Evolutionary conservation across 2,113 vertebrate species (phyloP).

Genomic region (Heterotilapia buettikoferi): DNA sequence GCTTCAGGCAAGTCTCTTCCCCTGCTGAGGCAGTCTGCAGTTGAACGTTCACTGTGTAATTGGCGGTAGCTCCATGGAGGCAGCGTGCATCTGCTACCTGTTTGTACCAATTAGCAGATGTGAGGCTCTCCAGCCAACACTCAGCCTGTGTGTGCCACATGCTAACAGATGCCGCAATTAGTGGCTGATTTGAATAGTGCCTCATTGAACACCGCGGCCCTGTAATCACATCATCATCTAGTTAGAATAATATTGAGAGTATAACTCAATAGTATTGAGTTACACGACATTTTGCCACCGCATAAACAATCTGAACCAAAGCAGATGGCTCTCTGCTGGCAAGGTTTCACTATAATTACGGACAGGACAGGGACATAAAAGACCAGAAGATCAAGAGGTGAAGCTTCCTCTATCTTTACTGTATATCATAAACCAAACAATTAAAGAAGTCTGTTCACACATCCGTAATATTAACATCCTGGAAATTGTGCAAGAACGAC

Average conservation of each 20-base stretch:
- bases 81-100: constrained; percentile 77
- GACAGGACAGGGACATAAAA: neutral
- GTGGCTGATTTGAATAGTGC: constrained; percentile 82
- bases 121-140: constrained; percentile 71
- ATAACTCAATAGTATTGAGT: constrained; percentile 22
- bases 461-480: neutral
- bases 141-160: constrained; percentile 69
- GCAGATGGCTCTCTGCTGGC: constrained; percentile 7
- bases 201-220: constrained; percentile 81
- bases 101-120: constrained; percentile 79
- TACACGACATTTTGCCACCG: constrained; percentile 20
- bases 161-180: constrained; percentile 89
- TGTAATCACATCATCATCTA: constrained; percentile 80
- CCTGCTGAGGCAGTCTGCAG: constrained; percentile 33
- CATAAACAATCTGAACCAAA: constrained; percentile 8
- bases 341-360: neutral
- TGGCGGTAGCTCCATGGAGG: constrained; percentile 62
- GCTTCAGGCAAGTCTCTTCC: constrained; percentile 24
- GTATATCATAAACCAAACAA: neutral
- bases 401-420: neutral
- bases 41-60: constrained; percentile 63
- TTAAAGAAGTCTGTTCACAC: neutral
- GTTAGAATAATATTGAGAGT: constrained; percentile 30
- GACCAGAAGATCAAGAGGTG: neutral
- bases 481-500: neutral